phyloP scores from a whole-genome alignment of 1,140 invertebrate genomes.

The Hyphantria cunea region DNA sequence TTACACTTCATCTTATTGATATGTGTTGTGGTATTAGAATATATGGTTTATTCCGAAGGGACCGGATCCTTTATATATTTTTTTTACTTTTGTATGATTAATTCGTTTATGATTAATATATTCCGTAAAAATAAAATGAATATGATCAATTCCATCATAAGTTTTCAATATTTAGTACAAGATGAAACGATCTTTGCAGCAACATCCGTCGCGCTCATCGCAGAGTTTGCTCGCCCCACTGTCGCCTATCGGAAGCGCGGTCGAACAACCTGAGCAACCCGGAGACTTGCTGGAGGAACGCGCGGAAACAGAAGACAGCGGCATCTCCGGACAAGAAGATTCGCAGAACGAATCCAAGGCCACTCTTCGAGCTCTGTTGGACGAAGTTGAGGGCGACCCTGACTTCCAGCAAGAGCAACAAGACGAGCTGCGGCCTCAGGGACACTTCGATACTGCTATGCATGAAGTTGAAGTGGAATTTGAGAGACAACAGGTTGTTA shows the following conservation, averaged over 20 bases:
- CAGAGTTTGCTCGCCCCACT: conserved; percentile 66
- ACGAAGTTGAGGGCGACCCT: conserved; percentile 31
- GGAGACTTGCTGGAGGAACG: neutral
- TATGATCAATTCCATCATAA: too few species aligned
- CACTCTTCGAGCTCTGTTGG: conserved; percentile 43
- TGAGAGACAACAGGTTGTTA: conserved; percentile 34
- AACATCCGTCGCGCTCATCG: conserved; percentile 35
- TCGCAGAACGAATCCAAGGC: conserved; percentile 29
- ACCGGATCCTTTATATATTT: too few species aligned
- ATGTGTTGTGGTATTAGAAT: too few species aligned
- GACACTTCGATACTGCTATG: neutral
- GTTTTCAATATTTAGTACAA: too few species aligned
- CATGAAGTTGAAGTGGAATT: conserved; percentile 44
- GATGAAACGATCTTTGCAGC: too few species aligned
- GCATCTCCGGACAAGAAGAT: neutral
- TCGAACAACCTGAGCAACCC: neutral
- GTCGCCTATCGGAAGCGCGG: conserved; percentile 32
- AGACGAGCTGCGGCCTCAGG: neutral
- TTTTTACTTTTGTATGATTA: too few species aligned
- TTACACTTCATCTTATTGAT: too few species aligned
- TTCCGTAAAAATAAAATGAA: too few species aligned
- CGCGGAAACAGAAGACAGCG: conserved; percentile 25
- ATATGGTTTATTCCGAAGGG: too few species aligned
- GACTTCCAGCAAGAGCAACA: conserved; percentile 11
- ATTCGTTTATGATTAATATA: too few species aligned